Percentiles rank a stretch among this genome's conserved stretches.
Conservation (phyloP, 2,113 vertebrate genomes). For the Tonatia bakeri region DNA sequence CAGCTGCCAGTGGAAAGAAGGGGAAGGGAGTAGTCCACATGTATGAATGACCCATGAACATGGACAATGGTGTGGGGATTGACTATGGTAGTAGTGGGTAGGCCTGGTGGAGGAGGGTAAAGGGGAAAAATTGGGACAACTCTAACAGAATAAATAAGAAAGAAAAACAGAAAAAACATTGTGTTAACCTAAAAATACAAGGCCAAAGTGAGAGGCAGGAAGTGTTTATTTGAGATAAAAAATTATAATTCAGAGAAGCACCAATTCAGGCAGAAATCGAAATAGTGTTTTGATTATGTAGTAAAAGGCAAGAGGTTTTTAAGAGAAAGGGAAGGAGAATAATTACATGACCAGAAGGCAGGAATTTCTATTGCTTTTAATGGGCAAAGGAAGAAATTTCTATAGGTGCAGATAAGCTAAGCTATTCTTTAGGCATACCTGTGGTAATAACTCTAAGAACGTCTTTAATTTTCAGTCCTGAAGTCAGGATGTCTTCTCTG, state of each 20-base stretch:
- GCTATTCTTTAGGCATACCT: not conserved
- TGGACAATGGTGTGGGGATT: too few species aligned
- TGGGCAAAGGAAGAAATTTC: not conserved
- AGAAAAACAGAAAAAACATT: too few species aligned
- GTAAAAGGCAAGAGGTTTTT: not conserved
- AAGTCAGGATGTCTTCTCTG: not conserved
- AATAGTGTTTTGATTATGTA: not conserved
- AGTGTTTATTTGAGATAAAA: not conserved
- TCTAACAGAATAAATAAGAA: too few species aligned
- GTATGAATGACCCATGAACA: too few species aligned
- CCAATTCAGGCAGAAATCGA: not conserved
- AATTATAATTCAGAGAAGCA: not conserved
- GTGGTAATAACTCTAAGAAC: not conserved
- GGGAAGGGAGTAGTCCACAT: not conserved
- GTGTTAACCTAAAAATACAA: too few species aligned
- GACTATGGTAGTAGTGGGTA: too few species aligned
- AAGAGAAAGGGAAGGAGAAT: not conserved
- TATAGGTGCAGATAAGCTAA: not conserved
- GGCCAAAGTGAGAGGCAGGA: too few species aligned
- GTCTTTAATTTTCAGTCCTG: not conserved
- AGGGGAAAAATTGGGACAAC: too few species aligned
- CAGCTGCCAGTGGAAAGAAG: not conserved
- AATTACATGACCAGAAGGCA: not conserved
- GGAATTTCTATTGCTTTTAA: not conserved
- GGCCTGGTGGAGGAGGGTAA: too few species aligned